phyloP scores from a whole-genome alignment of 2,113 vertebrate genomes.

The Bubo scandiacus region DNA sequence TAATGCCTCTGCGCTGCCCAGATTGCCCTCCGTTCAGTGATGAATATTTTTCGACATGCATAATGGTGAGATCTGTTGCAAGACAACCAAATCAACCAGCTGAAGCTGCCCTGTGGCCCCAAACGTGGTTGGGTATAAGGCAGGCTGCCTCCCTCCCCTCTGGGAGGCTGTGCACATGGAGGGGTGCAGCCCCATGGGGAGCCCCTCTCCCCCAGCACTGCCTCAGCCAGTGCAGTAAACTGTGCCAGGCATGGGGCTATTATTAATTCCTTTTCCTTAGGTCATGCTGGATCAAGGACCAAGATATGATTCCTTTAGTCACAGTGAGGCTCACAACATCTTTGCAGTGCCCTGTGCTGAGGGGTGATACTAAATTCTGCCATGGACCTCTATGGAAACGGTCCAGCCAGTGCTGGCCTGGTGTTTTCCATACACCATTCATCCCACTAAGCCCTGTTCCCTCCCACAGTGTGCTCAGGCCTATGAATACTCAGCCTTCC shows the following conservation, averaged over 20 bases:
- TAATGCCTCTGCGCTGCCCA: not conserved
- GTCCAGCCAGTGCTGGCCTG: not conserved
- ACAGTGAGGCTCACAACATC: not conserved
- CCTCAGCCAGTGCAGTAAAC: not conserved
- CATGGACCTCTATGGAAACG: not conserved
- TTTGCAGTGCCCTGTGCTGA: not conserved
- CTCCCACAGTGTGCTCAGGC: not conserved
- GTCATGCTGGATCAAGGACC: not conserved
- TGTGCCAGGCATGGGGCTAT: not conserved
- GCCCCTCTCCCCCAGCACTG: not conserved
- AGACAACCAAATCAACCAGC: not conserved
- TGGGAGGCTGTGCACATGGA: rapidly evolving
- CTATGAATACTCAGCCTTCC: not conserved
- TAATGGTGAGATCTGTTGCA: not conserved
- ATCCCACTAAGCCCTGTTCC: not conserved
- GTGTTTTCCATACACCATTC: not conserved
- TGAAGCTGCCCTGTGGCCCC: not conserved
- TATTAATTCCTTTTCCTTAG: not conserved
- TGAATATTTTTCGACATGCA: rapidly evolving
- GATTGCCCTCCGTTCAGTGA: not conserved
- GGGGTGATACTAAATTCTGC: not conserved
- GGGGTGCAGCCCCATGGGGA: not conserved
- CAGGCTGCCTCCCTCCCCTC: not conserved
- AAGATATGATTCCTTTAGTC: not conserved
- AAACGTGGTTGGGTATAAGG: rapidly evolving